Conservation (phyloP, 2,797 vertebrate genomes). For the Microchirus variegatus region DNA sequence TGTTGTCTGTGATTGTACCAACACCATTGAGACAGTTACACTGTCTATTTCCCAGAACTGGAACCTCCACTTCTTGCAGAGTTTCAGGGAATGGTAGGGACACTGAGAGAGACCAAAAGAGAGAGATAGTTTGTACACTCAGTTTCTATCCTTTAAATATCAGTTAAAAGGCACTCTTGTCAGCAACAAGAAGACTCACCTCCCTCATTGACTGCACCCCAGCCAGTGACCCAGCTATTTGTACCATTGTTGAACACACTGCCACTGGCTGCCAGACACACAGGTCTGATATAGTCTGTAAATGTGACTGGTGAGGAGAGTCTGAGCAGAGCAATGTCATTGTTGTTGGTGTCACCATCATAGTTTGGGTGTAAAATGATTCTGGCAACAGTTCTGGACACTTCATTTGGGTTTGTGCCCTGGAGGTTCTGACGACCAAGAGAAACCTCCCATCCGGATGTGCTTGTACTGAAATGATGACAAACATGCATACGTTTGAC, state of each 20-base stretch:
- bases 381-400: constrained; percentile 16
- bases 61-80: constrained; percentile 70
- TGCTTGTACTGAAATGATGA: constrained; percentile 8
- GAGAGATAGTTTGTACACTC: background rate
- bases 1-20: constrained; percentile 45
- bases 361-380: constrained; percentile 59
- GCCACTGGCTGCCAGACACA: constrained; percentile 78
- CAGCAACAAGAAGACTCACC: constrained; percentile 48
- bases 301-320: constrained; percentile 68
- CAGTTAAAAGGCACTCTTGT: background rate
- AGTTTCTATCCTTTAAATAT: background rate
- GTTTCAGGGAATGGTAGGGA: constrained; percentile 40
- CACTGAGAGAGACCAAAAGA: constrained; percentile 28
- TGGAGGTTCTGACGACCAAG: constrained; percentile 50
- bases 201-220: constrained; percentile 51
- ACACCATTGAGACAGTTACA: constrained; percentile 60
- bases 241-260: constrained; percentile 65
- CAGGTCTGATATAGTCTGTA: constrained; percentile 77
- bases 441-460: constrained; percentile 22
- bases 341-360: constrained; percentile 17
- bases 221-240: constrained; percentile 73
- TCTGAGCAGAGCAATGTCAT: constrained; percentile 70
- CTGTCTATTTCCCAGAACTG: constrained; percentile 59
- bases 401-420: constrained; percentile 42
- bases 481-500: background rate